Conservation (phyloP, 2,888 invertebrate genomes). For the Amblyjoppa proteus region DNA sequence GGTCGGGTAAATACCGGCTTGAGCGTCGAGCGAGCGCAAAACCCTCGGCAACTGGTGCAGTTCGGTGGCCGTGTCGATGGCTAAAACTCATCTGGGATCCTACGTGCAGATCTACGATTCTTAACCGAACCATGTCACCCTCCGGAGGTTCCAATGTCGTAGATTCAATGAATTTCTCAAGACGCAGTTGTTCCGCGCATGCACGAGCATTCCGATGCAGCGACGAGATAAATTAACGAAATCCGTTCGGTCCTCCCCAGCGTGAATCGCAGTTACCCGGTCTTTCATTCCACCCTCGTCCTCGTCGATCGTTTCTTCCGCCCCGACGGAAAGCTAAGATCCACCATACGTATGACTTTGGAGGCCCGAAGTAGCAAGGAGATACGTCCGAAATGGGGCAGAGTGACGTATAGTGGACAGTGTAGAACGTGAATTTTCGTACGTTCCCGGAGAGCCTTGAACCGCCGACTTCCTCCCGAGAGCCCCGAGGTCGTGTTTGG, state of each 20-base stretch:
- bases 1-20: no score
- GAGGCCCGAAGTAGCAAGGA: constrained; percentile 13
- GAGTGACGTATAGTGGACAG: constrained; percentile 56
- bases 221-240: constrained; percentile 40
- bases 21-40: no score
- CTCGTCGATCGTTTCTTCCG: constrained; percentile 53
- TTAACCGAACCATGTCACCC: neutral
- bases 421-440: constrained; percentile 58
- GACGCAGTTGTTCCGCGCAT: constrained; percentile 9
- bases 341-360: constrained; percentile 36
- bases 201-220: constrained; percentile 8
- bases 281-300: neutral
- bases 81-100: no score
- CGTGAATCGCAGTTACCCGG: constrained; percentile 17
- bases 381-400: constrained; percentile 37
- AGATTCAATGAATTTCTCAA: neutral
- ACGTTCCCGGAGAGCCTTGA: neutral
- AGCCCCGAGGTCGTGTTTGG: constrained; percentile 60
- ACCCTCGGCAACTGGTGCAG: no score
- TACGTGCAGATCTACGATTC: neutral
- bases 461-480: constrained; percentile 1
- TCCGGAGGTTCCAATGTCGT: neutral
- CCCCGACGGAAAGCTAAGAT: constrained; percentile 54
- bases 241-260: constrained; percentile 9
- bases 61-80: no score